Conservation (phyloP, 2,113 vertebrate genomes). For the Amphiprion ocellaris region DNA sequence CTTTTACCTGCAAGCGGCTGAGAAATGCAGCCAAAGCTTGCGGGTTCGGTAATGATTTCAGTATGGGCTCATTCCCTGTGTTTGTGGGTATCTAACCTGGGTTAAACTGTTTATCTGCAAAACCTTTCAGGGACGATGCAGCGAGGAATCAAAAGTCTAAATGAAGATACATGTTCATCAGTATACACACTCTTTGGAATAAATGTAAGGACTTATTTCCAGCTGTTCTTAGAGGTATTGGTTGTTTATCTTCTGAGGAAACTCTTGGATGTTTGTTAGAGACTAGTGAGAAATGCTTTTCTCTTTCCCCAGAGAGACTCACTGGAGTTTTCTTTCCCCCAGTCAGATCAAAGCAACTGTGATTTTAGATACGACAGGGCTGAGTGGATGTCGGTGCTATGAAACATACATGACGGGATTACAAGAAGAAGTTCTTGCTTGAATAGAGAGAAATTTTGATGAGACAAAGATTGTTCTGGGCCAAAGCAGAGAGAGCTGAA, state of each 20-base stretch:
- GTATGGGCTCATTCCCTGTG: constrained; percentile 22
- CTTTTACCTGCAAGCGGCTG: constrained; percentile 44
- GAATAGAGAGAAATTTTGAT: constrained; percentile 19
- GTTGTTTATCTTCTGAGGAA: constrained; percentile 30
- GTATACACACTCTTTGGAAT: background rate
- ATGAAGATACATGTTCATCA: background rate
- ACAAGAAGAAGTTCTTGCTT: constrained; percentile 13
- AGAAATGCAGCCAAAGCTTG: constrained; percentile 11
- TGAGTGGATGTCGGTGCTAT: constrained; percentile 26
- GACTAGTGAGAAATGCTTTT: constrained; percentile 22
- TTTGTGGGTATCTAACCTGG: constrained; percentile 9
- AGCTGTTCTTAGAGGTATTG: constrained; percentile 12
- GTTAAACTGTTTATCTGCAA: constrained; percentile 8
- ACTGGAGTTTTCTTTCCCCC: background rate
- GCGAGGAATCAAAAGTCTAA: too few relatives aligned
- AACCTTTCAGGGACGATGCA: background rate
- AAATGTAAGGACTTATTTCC: constrained; percentile 1
- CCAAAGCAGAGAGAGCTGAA: background rate
- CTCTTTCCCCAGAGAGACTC: constrained; percentile 11
- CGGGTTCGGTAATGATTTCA: constrained; percentile 49
- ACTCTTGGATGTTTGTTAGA: constrained; percentile 29
- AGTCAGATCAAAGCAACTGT: constrained; percentile 44
- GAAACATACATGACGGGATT: constrained; percentile 37
- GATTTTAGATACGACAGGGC: constrained; percentile 21
- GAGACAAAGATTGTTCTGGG: background rate